Base-by-base conservation (phyloP, 1,140 invertebrate genomes). In the Trachelipus rathkii region DNA sequence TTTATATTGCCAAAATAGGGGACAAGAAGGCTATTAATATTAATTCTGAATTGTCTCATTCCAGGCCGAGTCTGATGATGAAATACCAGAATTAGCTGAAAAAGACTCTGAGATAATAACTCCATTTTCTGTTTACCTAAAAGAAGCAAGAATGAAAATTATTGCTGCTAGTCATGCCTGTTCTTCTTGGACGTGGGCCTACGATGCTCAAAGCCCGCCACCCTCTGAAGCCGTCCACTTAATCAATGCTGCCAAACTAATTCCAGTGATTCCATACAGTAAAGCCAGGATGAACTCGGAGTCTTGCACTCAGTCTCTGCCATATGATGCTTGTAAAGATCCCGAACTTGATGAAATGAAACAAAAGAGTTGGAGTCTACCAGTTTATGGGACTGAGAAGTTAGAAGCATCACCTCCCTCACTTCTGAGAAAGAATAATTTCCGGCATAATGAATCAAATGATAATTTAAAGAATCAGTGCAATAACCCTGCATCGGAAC, bases 61-160 rank as follows among this genome's bases (percentile, higher is more conserved):
- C 33, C 33, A 33, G 33, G 33, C 6, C 6, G 33, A 33, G 33
- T 33, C 33, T 33, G 33, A 33, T 33, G 6, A 33, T 33, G 33
- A 33, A 33, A 33, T 33, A 6, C 33, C 33, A 33, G 33, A 33
- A 33, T 33, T 33, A 33, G 33, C 33, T 33, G 33, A 33, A 33
- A 33, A 33, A 33, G 33, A 33, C 33, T 6, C 33, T 1, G 33
- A 33, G 33, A 1, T 33, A 33, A 33, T 33, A 71, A 44, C 72
- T 11, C 68, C 74, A n/a, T 71, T 67, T 53, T 78, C 72, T 44
- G 71, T 75, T 11, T 72, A 44, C 23, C 60, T 72, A n/a, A 76
- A 77, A 71, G 93, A 95, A 83, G 93, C 94, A 1, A 87, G 91
- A 76, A 88, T 89, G 81, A 90, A 91, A 83, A 92, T 97, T 46